Base-by-base conservation (phyloP, 1,140 invertebrate genomes). In the Caenorhabditis inopinata region DNA sequence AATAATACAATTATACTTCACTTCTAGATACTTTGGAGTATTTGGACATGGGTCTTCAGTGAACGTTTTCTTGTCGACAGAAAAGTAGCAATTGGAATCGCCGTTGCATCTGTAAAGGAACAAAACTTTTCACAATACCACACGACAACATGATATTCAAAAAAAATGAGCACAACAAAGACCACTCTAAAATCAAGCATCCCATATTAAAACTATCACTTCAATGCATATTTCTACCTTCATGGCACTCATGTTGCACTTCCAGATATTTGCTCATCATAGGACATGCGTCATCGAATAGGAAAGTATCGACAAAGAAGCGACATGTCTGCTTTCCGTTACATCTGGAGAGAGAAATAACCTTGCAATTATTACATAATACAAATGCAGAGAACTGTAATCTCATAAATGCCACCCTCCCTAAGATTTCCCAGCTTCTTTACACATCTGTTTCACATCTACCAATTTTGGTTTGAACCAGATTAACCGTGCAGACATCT, bases 261-360 rank as follows among this genome's bases (percentile, higher is more conserved):
- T 82, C 81, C 11, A 82, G 78, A 47, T 82, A 82, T 75, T 82
- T 82, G 46, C 76, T 81, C 42, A 76, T 77, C 46, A 42, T 42
- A 18, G 81, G 81, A 42, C 81, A 82, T 23, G 81, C 80, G 38
- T 82, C 81, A 25, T 68, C 79, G 47, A 82, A 79, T 21, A 82
- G 23, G 42, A 75, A 78, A 14, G 32, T 73, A 46, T 62, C 62
- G 29, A 82, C 81, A 62, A 74, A 49, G 73, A 82, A 82, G 4
- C 45, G 29, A 76, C 81, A 82, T 29, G 46, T 35, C 18, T 73
- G 46, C 35, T 74, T 51, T 35, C 81, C 78, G 73, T 82, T 80
- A 48, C 81, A 82, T 62, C 81, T 82, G 51, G 42, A 75, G 47
- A 80, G 42, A 51, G 16, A 75, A 29, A 75, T 32, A 35, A 49